Evolutionary conservation across 2,888 invertebrate species (phyloP).

Genomic region (Plagiodera versicolora): DNA sequence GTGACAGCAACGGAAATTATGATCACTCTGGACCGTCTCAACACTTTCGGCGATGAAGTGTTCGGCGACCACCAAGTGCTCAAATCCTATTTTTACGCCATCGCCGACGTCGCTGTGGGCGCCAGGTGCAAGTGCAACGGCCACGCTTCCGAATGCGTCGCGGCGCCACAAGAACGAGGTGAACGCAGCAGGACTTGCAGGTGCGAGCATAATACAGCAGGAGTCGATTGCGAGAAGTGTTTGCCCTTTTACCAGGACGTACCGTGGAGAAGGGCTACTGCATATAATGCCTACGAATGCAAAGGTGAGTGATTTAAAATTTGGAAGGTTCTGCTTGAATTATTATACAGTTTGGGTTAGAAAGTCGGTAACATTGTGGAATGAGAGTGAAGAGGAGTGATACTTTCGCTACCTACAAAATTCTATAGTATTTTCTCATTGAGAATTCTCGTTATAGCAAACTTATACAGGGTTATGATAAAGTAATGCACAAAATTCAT

Average conservation of each 20-base stretch:
- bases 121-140: constrained; percentile 98
- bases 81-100: constrained; percentile 96
- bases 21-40: constrained; percentile 87
- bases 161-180: constrained; percentile 63
- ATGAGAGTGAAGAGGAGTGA: too few species aligned
- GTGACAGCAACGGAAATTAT: constrained; percentile 94
- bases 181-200: constrained; percentile 66
- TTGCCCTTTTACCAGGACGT: constrained; percentile 93
- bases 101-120: constrained; percentile 80
- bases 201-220: constrained; percentile 96
- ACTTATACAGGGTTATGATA: too few species aligned
- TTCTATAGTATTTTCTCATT: too few species aligned
- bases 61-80: constrained; percentile 91
- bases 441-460: too few species aligned
- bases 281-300: constrained; percentile 88
- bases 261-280: constrained; percentile 93
- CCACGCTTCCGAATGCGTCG: constrained; percentile 89
- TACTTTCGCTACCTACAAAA: too few species aligned
- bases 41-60: constrained; percentile 98
- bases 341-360: too few species aligned
- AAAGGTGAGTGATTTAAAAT: too few species aligned
- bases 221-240: constrained; percentile 91
- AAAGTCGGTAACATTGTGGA: too few species aligned
- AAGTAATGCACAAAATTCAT: too few species aligned
- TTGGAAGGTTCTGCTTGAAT: too few species aligned